Conservation (phyloP, 1,140 invertebrate species). For the Caenorhabditis briggsae region DNA sequence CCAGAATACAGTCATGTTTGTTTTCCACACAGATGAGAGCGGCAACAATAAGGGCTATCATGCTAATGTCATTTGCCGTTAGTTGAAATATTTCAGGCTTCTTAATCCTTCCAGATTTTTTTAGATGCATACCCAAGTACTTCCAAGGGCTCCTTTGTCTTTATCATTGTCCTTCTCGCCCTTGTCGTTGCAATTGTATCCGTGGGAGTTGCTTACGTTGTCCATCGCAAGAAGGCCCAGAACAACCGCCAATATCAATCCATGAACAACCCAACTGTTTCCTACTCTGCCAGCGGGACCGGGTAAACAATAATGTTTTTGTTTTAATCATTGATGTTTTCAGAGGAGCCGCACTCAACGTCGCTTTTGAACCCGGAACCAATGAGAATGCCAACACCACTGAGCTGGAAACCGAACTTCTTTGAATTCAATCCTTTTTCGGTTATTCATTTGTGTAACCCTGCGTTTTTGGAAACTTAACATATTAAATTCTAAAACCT, state of each 20-base stretch:
- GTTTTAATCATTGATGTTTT: not conserved
- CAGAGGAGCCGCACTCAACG: not conserved
- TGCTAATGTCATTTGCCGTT: slow-evolving; percentile 19
- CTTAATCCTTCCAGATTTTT: not conserved
- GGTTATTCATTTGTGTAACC: too few relatives aligned
- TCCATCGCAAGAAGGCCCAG: not conserved
- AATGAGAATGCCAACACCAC: not conserved
- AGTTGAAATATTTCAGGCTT: not conserved
- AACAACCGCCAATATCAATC: slow-evolving; percentile 1
- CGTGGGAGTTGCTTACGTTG: not conserved
- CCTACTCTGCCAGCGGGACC: not conserved
- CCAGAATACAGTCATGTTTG: not conserved
- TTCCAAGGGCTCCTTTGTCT: not conserved
- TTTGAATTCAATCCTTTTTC: too few relatives aligned
- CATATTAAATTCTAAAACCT: too few relatives aligned
- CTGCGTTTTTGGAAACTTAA: too few relatives aligned
- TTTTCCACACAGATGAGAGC: not conserved
- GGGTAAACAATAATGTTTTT: not conserved
- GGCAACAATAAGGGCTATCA: not conserved
- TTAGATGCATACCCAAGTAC: not conserved
- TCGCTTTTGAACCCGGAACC: not conserved
- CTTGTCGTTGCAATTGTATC: not conserved
- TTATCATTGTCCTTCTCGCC: not conserved
- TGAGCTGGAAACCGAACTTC: not conserved
- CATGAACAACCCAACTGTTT: slow-evolving; percentile 8